Evolutionary conservation across 2,113 vertebrate species (phyloP).

Genomic region (Panthera tigris): DNA sequence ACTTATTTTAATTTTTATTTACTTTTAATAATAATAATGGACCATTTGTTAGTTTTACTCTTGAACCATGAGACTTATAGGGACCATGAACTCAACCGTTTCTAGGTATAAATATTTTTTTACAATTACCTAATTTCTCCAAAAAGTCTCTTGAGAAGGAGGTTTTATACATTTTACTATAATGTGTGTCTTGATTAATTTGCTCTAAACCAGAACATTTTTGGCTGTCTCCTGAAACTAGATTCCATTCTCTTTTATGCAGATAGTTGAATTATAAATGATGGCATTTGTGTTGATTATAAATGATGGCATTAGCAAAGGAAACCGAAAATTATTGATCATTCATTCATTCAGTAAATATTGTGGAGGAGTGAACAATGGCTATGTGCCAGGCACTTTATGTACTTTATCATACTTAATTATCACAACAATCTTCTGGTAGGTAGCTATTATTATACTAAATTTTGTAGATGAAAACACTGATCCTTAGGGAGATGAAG

Average conservation of each 20-base stretch:
- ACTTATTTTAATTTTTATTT: neutral
- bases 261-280: neutral
- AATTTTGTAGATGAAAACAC: slow-evolving; percentile 30
- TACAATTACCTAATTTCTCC: neutral
- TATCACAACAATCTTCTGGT: slow-evolving; percentile 21
- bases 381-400: neutral
- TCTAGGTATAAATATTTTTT: neutral
- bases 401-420: slow-evolving; percentile 38
- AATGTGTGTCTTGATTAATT: neutral
- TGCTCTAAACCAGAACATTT: slow-evolving; percentile 42
- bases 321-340: neutral
- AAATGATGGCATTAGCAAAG: slow-evolving; percentile 31
- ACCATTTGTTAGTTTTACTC: slow-evolving; percentile 7
- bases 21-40: slow-evolving; percentile 21
- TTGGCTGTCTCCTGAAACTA: slow-evolving; percentile 17
- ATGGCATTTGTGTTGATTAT: slow-evolving; percentile 3
- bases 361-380: neutral
- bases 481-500: slow-evolving; percentile 22
- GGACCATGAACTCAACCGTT: neutral
- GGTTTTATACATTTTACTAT: slow-evolving; percentile 22
- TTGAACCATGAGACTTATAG: neutral
- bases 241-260: slow-evolving; percentile 18
- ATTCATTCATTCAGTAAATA: slow-evolving; percentile 28
- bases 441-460: slow-evolving; percentile 3
- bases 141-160: neutral